Base-by-base conservation (phyloP, 2,888 invertebrate species). In the Chelonus formosanus region DNA sequence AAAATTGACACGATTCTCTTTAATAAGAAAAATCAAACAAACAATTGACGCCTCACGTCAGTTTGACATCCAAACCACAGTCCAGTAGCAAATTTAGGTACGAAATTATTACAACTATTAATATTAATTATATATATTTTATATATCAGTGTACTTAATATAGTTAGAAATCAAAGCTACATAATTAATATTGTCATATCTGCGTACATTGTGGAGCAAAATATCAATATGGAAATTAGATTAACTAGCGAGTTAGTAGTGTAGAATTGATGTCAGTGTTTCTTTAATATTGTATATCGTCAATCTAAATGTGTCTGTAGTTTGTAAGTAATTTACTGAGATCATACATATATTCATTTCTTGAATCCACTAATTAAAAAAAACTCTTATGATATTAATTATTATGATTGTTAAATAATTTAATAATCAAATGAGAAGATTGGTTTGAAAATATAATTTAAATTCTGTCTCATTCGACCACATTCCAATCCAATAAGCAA, bases 181-280 rank as follows among this genome's bases (percentile, higher is more conserved):
- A 20, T 20, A 20, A 20, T 20, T 20, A 20, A 20, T 20, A 72
- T 73, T 76, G 78, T 74, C 75, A 20, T 20, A 80, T 79, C 78
- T 80, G 77, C 80, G 80, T 81, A 67, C 64, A 79, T 78, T 78
- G 81, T 79, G 76, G 78, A 77, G 74, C 76, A 78, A 80, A 67
- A 66, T 79, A 78, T 80, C 79, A 72, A 80, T 78, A 80, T 81
- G 74, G 73, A 79, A 67, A 77, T 75, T 82, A 83, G 82, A 78
- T 82, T 81, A 81, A 78, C 79, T 83, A 83, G 83, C 79, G 74
- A 83, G 74, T 78, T 76, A 78, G 83, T 83, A 84, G 84, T 78
- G 83, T 83, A 84, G 83, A 67, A 79, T 82, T 83, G 83, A 84
- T 80, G 77, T 83, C 83, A 78, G 83, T 84, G 83, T 84, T 75